A percentile compares a stretch with the other conserved stretches of the same genome.
phyloP scores from a whole-genome alignment of 2,797 vertebrate genomes.

The Sebastes miniatus region DNA sequence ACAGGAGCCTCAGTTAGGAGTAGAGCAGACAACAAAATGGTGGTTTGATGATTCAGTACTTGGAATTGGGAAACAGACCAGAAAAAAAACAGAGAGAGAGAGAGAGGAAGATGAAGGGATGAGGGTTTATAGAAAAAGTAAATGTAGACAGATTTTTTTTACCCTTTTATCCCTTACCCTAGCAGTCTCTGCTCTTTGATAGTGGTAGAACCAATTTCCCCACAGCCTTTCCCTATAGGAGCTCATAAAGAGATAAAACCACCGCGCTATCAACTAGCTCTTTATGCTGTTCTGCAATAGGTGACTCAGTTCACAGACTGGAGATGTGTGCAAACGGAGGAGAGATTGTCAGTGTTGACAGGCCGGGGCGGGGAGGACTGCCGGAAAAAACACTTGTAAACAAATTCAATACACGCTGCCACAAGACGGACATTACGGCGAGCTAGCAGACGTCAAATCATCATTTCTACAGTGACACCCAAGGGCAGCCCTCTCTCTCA shows the following conservation, averaged over 20 bases:
- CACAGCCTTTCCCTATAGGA: slow-evolving; percentile 69
- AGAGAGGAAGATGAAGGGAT: slow-evolving; percentile 1
- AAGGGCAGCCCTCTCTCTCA: slow-evolving; percentile 41
- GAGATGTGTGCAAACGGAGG: slow-evolving; percentile 37
- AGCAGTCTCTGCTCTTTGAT: slow-evolving; percentile 73
- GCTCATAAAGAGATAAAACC: slow-evolving; percentile 82
- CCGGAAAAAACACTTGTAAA: slow-evolving; percentile 52
- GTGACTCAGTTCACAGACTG: slow-evolving; percentile 57
- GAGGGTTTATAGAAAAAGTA: slow-evolving; percentile 42
- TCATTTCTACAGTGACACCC: slow-evolving; percentile 47
- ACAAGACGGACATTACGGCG: slow-evolving; percentile 19
- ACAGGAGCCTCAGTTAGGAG: neutral
- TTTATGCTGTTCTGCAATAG: slow-evolving; percentile 64
- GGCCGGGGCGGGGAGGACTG: slow-evolving; percentile 4
- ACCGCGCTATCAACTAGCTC: slow-evolving; percentile 69
- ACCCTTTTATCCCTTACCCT: slow-evolving; percentile 60
- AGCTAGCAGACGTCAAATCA: slow-evolving; percentile 47
- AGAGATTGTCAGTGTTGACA: slow-evolving; percentile 41
- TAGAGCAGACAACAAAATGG: slow-evolving; percentile 40
- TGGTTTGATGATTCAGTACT: slow-evolving; percentile 39
- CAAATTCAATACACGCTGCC: slow-evolving; percentile 46
- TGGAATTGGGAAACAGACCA: slow-evolving; percentile 9
- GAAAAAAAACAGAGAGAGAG: slow-evolving; percentile 3
- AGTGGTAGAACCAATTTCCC: slow-evolving; percentile 79
- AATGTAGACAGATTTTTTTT: slow-evolving; percentile 50